These are phyloP conservation scores for Hypena proboscidalis DNA, from an alignment of 2,888 invertebrate genomes.

Conservation along the genomic window DNA sequence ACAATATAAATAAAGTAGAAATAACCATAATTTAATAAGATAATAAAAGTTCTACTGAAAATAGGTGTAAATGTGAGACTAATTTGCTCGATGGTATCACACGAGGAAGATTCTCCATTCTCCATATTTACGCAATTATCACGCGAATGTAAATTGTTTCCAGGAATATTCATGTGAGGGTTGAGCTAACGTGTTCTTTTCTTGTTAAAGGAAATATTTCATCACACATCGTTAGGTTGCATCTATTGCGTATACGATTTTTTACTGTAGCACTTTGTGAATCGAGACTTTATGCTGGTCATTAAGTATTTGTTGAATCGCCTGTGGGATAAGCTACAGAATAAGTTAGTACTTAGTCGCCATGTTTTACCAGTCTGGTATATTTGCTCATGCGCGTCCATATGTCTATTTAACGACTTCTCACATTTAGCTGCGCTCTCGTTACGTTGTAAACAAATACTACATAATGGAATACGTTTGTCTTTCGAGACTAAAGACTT, in stretches of 20 bases:
- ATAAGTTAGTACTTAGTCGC: no score
- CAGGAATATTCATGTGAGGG: constrained; percentile 16
- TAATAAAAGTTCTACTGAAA: no score
- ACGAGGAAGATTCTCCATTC: constrained; percentile 7
- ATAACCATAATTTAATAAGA: no score
- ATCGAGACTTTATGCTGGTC: constrained; percentile 19
- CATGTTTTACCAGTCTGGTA: constrained; percentile 28
- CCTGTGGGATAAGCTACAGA: constrained; percentile 15
- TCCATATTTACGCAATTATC: constrained; percentile 14
- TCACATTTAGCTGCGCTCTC: constrained; percentile 50
- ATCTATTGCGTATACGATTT: constrained; percentile 26
- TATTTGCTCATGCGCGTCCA: constrained; percentile 44
- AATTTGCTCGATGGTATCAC: constrained; percentile 12
- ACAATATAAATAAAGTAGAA: constrained; percentile 15
- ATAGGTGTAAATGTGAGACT: no score
- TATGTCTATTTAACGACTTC: constrained; percentile 62
- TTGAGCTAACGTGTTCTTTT: constrained; percentile 6
- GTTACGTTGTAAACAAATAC: constrained; percentile 39
- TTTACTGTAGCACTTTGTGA: constrained; percentile 21
- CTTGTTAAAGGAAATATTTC: constrained; percentile 19
- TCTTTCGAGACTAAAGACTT: constrained; percentile 5
- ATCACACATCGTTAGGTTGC: constrained; percentile 27
- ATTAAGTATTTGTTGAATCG: constrained; percentile 23
- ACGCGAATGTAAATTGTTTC: constrained; percentile 19
- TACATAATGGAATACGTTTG: constrained; percentile 13